These are phyloP conservation scores for Amblyornis subalaris DNA, from an alignment of 2,113 vertebrate genomes.

Conservation along the genomic window DNA sequence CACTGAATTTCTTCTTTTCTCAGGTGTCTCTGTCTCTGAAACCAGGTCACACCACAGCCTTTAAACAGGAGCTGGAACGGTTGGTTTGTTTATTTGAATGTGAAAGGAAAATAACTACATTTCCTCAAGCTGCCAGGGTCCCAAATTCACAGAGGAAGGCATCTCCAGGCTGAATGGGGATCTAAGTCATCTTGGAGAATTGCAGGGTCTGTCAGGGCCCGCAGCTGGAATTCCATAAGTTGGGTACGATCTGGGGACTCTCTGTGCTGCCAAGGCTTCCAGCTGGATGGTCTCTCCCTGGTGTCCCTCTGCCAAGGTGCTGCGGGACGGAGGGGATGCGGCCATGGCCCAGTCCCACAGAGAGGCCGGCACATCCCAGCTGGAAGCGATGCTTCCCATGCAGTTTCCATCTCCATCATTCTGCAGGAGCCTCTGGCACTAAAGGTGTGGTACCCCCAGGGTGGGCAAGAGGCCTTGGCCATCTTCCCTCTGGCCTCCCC, in stretches of 20 bases:
- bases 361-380: accelerated
- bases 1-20: not conserved
- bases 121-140: not conserved
- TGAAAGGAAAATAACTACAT: not conserved
- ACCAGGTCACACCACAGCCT: not conserved
- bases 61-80: not conserved
- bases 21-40: not conserved
- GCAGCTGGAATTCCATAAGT: not conserved
- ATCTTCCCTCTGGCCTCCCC: not conserved
- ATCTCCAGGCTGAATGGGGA: no score
- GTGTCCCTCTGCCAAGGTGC: not conserved
- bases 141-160: accelerated
- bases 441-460: accelerated
- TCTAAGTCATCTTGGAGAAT: not conserved
- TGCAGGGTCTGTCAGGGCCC: accelerated
- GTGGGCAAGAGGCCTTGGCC: not conserved
- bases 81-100: not conserved
- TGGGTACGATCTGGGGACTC: no score
- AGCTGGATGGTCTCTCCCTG: accelerated
- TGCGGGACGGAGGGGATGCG: accelerated
- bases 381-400: accelerated
- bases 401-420: accelerated
- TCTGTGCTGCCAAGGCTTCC: accelerated
- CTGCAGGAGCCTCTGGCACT: accelerated
- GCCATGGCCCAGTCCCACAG: not conserved